Base-by-base conservation (phyloP, 1,140 invertebrate genomes). In the Andrena cerasifolii region DNA sequence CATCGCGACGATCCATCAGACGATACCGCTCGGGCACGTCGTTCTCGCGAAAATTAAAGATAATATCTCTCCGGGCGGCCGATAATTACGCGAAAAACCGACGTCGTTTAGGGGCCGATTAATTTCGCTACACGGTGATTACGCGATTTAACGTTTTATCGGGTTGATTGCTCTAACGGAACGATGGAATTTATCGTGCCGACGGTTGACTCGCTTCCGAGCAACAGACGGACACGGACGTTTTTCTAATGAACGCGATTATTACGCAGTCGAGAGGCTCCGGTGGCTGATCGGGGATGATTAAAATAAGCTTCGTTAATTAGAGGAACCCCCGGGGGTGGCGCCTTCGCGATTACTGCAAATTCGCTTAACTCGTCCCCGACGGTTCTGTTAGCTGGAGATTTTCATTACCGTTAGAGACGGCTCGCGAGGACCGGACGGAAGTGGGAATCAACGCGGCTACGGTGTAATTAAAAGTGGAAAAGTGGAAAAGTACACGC, bases 241-340 rank as follows among this genome's bases (percentile, higher is more conserved):
- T 79, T 82, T 79, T 53, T 63, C 31, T 61, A 63, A 43, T 45
- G 58, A 56, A 61, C 66, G 61, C 59, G 71, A 81, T 79, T 66
- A 72, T 61, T 28, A 33, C 53, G 51, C 16, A 24, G 49, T 45
- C 51, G 33, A 24, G 28, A 18, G 36, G 2, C 40, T 10, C 18
- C 43, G 28, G n/a, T 31, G 67, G 47, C 54, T 62, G 47, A 75
- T 75, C 78, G 26, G 16, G n/a, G 28, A 76, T 61, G n/a, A 66
- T 75, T 68, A 68, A 82, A 80, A 80, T 65, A 28, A 80, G 71
- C 78, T 82, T 82, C 70, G 71, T 82, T 82, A 82, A 56, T 68
- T 68, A 58, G 58, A 67, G 58, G 36, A 56, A 28, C 28, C 16
- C 8, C 18, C 26, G 7, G 4, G 2, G 12, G 18, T 33, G 16